A percentile compares a stretch with the other conserved stretches of the same genome.
These are phyloP conservation scores for Dendrolimus houi DNA, from an alignment of 2,888 invertebrate genomes.

Conservation along the genomic window DNA sequence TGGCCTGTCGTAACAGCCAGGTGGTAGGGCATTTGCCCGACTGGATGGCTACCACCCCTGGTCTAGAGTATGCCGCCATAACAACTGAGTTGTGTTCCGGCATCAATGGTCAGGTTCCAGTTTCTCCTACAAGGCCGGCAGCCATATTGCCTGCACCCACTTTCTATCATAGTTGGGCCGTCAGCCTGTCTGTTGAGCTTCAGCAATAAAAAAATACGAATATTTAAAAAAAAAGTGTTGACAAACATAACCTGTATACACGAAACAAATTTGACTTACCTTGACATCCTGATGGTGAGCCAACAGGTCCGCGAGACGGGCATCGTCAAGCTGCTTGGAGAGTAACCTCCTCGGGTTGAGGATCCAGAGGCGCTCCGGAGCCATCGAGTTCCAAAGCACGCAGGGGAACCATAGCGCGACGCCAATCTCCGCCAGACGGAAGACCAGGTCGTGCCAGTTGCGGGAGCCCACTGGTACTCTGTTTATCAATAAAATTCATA, in stretches of 20 bases:
- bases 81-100: no score
- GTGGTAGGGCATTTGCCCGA: no score
- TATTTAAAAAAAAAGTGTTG: no score
- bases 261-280: constrained; percentile 36
- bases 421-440: constrained; percentile 93
- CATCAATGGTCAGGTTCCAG: no score
- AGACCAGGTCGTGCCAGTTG: constrained; percentile 94
- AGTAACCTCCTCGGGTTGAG: constrained; percentile 92
- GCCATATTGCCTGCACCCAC: no score
- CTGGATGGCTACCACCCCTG: no score
- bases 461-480: constrained; percentile 92
- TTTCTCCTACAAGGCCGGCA: no score
- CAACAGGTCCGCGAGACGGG: constrained; percentile 60
- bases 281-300: constrained; percentile 41
- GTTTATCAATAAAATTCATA: constrained; percentile 3
- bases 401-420: constrained; percentile 97
- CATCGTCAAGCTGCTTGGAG: constrained; percentile 79
- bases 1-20: no score
- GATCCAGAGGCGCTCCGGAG: constrained; percentile 95
- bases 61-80: no score
- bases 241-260: background rate
- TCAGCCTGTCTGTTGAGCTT: no score
- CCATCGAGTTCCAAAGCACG: constrained; percentile 96
- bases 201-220: no score
- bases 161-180: no score